phyloP scores from a whole-genome alignment of 2,797 vertebrate species.

The Rhabdophis nuchalis region DNA sequence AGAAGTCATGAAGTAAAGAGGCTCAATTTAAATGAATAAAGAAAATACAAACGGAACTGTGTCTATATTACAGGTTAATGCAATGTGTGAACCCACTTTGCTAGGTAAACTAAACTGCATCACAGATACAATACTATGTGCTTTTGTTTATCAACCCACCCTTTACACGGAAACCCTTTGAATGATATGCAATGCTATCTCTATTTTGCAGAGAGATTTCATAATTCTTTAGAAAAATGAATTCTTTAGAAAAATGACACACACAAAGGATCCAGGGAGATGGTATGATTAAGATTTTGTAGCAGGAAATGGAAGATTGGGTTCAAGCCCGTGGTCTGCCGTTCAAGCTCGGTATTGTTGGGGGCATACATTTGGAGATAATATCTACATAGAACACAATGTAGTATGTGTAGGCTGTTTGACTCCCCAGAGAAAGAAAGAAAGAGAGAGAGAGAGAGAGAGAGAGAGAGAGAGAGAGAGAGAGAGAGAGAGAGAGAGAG shows the following conservation, averaged over 20 bases:
- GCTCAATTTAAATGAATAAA: not conserved
- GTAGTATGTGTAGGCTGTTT: not conserved
- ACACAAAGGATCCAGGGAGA: not conserved
- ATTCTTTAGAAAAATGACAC: too few species aligned
- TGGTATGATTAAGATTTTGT: not conserved
- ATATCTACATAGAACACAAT: not conserved
- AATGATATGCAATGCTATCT: not conserved
- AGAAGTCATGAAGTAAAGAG: constrained; percentile 8
- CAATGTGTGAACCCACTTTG: not conserved
- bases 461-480: too few species aligned
- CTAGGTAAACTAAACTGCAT: not conserved
- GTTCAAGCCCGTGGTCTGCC: not conserved
- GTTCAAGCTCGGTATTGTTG: not conserved
- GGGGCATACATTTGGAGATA: not conserved
- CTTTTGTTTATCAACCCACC: not conserved
- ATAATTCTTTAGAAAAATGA: not conserved
- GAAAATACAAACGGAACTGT: not conserved
- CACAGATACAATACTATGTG: not conserved
- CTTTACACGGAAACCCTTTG: not conserved
- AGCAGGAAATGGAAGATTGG: not conserved
- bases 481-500: too few species aligned
- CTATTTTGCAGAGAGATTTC: too few species aligned
- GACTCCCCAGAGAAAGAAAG: not conserved
- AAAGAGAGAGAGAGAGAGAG: too few species aligned
- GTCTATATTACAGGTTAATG: not conserved